Evolutionary conservation across 2,888 invertebrate species (phyloP).

Genomic region (Harmothoe impar): DNA sequence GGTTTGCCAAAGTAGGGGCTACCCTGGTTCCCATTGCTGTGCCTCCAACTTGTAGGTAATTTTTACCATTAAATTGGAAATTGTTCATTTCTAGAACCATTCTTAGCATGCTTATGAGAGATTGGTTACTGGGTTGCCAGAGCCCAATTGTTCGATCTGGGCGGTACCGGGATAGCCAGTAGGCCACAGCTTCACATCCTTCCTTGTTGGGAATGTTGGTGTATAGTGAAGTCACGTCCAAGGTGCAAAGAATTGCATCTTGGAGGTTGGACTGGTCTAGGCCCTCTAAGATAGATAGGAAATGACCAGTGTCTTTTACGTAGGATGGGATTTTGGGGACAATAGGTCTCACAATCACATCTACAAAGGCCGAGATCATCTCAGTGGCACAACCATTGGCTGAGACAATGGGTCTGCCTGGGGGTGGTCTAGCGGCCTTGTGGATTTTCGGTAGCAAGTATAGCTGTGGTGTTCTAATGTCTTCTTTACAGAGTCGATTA

Average conservation of each 20-base stretch:
- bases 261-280: neutral
- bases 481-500: neutral
- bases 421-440: neutral
- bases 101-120: neutral
- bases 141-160: neutral
- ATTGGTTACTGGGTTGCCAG: neutral
- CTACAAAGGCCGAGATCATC: neutral
- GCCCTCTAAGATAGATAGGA: neutral
- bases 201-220: slow-evolving; percentile 12
- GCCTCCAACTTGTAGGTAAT: neutral
- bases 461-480: neutral
- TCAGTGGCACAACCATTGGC: slow-evolving; percentile 15
- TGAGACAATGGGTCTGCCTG: neutral
- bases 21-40: neutral
- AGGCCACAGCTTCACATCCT: neutral
- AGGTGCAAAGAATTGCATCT: neutral
- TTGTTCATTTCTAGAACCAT: neutral
- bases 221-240: neutral
- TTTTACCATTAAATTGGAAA: neutral
- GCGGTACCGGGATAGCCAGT: neutral
- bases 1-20: neutral
- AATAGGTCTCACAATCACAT: neutral
- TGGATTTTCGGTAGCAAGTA: slow-evolving; percentile 4
- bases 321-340: neutral
- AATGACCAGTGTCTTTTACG: neutral